Evolutionary conservation across 1,140 invertebrate genomes (phyloP).

Genomic region (Stenopsyche tienmushanensis): DNA sequence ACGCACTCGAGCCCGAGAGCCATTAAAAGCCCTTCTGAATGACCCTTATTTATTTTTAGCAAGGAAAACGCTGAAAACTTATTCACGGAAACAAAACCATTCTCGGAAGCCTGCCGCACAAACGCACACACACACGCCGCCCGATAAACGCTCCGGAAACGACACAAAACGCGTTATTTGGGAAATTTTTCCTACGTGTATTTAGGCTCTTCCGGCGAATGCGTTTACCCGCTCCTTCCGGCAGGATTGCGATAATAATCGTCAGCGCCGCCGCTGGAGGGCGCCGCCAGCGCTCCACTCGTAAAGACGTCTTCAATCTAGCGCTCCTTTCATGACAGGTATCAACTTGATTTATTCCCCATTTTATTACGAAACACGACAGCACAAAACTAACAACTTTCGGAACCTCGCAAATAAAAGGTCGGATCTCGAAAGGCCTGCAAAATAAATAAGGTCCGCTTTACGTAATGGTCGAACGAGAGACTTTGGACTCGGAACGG

Average conservation of each 20-base stretch:
- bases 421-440: neutral
- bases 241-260: neutral
- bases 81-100: neutral
- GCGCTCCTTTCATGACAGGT: constrained; percentile 4
- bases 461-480: too few species aligned
- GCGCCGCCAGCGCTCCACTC: neutral
- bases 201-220: neutral
- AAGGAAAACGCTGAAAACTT: constrained; percentile 10
- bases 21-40: constrained; percentile 7
- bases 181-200: neutral
- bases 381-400: constrained; percentile 5
- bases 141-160: constrained; percentile 9
- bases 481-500: too few species aligned
- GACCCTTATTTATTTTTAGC: constrained; percentile 13
- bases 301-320: constrained; percentile 2
- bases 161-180: neutral
- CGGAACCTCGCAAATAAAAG: constrained; percentile 2
- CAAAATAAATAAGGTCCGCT: neutral
- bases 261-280: neutral
- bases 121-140: neutral
- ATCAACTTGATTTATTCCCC: constrained; percentile 8
- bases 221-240: neutral
- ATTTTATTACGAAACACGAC: constrained; percentile 9
- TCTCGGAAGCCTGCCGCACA: too few species aligned
- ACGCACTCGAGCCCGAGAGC: neutral